These are phyloP conservation scores for Hirtodrosophila histrioides DNA, from an alignment of 2,888 invertebrate genomes.

Conservation along the genomic window DNA sequence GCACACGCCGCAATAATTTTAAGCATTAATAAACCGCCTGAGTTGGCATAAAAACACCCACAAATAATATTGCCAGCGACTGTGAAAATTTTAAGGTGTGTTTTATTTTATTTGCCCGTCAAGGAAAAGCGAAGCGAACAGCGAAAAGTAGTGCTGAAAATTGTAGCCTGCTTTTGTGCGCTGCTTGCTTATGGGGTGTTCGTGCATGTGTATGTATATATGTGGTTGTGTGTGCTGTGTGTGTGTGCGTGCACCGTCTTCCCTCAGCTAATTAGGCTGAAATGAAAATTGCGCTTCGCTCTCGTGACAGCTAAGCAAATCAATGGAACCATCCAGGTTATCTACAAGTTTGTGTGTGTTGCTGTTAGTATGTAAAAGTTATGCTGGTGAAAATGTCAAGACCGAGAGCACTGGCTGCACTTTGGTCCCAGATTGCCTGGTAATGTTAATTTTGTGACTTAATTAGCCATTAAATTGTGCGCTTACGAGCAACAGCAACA, in stretches of 20 bases:
- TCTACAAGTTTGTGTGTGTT: conserved; percentile 14
- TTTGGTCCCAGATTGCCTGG: conserved; percentile 62
- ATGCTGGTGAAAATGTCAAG: conserved; percentile 29
- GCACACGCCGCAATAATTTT: conserved; percentile 46
- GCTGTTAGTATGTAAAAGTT: too few species aligned
- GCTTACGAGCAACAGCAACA: conserved; percentile 3
- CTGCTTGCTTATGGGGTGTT: conserved; percentile 8
- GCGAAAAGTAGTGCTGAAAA: conserved; percentile 33
- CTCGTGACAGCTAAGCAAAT: conserved; percentile 27
- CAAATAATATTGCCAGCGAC: conserved; percentile 52
- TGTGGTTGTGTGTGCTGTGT: conserved; percentile 1
- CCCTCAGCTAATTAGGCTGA: conserved; percentile 61
- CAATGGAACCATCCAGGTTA: conserved; percentile 31
- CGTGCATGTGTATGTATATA: conserved; percentile 5
- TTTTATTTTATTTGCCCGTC: conserved; percentile 36
- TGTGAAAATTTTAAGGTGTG: conserved; percentile 28
- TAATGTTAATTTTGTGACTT: conserved; percentile 76
- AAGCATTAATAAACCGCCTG: conserved; percentile 61
- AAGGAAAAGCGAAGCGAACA: conserved; percentile 13
- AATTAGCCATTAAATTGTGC: conserved; percentile 73
- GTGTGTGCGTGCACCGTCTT: not conserved
- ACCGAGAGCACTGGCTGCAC: conserved; percentile 14
- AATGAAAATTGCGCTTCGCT: conserved; percentile 57
- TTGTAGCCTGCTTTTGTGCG: conserved; percentile 29
- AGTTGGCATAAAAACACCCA: conserved; percentile 53